Evolutionary conservation across 2,797 vertebrate species (phyloP), one percentile per base, ranked within the genome.

Genomic region (Crenuchus spilurus): DNA sequence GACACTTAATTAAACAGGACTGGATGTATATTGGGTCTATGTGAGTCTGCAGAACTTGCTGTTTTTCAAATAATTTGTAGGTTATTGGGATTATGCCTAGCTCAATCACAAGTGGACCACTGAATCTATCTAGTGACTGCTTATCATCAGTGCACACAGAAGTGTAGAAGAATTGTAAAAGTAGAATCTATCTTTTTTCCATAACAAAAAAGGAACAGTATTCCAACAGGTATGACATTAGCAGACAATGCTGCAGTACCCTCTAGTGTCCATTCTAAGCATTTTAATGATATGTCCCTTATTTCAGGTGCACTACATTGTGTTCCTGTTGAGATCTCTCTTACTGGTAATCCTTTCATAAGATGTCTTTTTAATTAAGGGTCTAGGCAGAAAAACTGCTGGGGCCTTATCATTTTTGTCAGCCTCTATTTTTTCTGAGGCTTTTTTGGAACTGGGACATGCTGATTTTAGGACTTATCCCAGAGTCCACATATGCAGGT

Each of bases 161-260:
- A 16, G 1, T 7, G 28, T 26, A 18, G 16, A 18, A 26, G 2
- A 44, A 16, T 39, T 58, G 8, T 13, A 60, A 60, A 58, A 9
- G n/a, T n/a, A n/a, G n/a, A 20, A 7, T 16, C 8, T 60, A 10
- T 20, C 7, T 22, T 55, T 7, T 9, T 58, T 20, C 5, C 16
- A 14, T n/a, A n/a, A n/a, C n/a, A 13, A 13, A 44, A 16, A 9
- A 44, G 22, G 14, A 37, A 24, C 3, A 16, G 26, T 44, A 4
- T 1, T 57, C 2, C 57, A 60, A 66, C 24, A 60, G 54, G 28
- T 77, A 22, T 20, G 18, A 0, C 0, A 30, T 16, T 24, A 24
- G 1, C 54, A 63, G 26, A 74, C 44, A 67, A 77, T 37, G 11
- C 79, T 62, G 64, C 51, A 74, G 71, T 80, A 70, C 79, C 79